Evolutionary conservation across 2,797 vertebrate genomes (phyloP).

Genomic region (Pachyuromys duprasi): DNA sequence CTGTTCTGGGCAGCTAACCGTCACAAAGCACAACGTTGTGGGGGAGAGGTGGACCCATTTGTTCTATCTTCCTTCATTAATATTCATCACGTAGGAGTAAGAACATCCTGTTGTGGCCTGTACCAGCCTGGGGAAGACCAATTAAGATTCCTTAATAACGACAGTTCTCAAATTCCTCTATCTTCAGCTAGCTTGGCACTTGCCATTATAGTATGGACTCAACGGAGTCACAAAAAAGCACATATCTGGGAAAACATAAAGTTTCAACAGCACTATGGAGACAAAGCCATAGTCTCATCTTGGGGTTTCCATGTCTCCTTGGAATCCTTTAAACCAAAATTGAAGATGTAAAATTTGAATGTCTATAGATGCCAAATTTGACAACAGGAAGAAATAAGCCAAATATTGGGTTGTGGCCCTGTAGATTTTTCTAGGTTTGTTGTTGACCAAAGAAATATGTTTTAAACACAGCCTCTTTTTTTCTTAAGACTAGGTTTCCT

Average conservation of each 20-base stretch:
- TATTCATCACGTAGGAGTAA: constrained; percentile 63
- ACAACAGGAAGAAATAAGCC: neutral
- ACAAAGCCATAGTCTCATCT: constrained; percentile 21
- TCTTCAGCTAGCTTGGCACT: constrained; percentile 28
- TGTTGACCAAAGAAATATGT: neutral
- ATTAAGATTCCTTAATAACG: constrained; percentile 76
- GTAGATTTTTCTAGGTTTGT: neutral
- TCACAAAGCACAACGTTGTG: neutral
- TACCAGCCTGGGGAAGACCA: constrained; percentile 42
- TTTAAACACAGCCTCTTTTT: neutral
- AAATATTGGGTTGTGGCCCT: neutral
- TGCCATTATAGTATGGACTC: constrained; percentile 16
- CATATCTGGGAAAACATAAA: constrained; percentile 15
- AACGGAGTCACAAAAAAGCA: constrained; percentile 58
- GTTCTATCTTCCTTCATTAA: constrained; percentile 21
- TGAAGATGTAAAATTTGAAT: neutral
- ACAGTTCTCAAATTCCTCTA: constrained; percentile 73
- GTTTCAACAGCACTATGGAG: neutral
- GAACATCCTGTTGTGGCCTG: constrained; percentile 57
- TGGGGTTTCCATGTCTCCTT: constrained; percentile 60
- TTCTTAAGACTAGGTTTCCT: neutral
- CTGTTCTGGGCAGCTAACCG: neutral
- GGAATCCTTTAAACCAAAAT: constrained; percentile 19
- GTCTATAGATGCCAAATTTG: neutral
- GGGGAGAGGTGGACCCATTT: neutral